Percentiles rank a stretch among this genome's conserved stretches.
Conservation (phyloP, 2,888 invertebrate species). For the Eustalomyia histrio region DNA sequence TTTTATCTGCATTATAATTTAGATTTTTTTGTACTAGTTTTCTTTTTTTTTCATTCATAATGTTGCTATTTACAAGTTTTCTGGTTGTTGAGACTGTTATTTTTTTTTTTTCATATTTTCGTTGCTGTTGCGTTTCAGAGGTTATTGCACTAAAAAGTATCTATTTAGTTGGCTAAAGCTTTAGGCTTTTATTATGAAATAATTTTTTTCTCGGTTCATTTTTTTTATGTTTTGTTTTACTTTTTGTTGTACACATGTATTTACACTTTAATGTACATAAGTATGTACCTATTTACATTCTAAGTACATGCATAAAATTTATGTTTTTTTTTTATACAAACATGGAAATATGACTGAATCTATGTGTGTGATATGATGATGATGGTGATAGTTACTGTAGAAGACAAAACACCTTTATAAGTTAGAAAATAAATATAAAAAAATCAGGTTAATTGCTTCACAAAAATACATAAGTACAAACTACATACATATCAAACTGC, state of each 20-base stretch:
- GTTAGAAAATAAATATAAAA: constrained; percentile 28
- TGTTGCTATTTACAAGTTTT: constrained; percentile 20
- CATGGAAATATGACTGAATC: constrained; percentile 17
- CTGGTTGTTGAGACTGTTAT: constrained; percentile 21
- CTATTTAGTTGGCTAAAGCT: constrained; percentile 44
- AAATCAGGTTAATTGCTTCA: constrained; percentile 60
- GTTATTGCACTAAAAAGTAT: constrained; percentile 59
- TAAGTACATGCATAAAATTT: not conserved
- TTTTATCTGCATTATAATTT: constrained; percentile 17
- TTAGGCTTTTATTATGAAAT: constrained; percentile 47
- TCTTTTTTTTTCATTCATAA: constrained; percentile 38
- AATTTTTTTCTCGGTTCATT: constrained; percentile 27
- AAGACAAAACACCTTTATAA: constrained; percentile 39
- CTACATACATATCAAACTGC: not conserved
- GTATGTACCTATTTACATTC: not conserved
- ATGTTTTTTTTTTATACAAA: constrained; percentile 15
- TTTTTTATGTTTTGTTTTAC: constrained; percentile 11
- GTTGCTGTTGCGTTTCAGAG: constrained; percentile 9
- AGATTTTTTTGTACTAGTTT: constrained; percentile 48
- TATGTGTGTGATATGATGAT: not conserved
- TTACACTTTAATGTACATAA: constrained; percentile 10
- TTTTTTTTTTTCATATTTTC: constrained; percentile 4
- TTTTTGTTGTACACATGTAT: constrained; percentile 11
- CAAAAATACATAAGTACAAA: not conserved
- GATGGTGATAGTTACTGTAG: constrained; percentile 11